A percentile compares a stretch with the other conserved stretches of the same genome.
phyloP scores from a whole-genome alignment of 2,797 vertebrate genomes.

The Peromyscus nudipes region DNA sequence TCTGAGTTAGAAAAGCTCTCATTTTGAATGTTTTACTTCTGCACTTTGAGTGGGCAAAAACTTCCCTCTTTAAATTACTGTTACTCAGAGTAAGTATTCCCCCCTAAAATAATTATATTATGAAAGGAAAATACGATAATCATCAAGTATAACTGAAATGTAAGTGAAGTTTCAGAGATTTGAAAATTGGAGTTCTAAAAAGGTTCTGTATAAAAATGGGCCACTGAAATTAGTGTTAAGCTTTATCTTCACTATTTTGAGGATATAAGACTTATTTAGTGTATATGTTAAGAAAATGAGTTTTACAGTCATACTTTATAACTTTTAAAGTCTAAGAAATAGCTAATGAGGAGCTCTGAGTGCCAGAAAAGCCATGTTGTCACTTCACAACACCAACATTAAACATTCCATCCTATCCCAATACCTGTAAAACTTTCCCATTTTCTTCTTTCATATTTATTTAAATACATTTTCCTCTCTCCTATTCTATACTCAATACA shows the following conservation, averaged over 20 bases:
- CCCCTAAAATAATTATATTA: conserved; percentile 63
- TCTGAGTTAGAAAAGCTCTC: conserved; percentile 61
- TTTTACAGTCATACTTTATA: conserved; percentile 50
- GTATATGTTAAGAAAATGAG: conserved; percentile 50
- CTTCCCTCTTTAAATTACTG: background rate
- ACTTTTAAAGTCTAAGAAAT: conserved; percentile 80
- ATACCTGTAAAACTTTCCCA: conserved; percentile 85
- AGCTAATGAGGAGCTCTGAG: conserved; percentile 79
- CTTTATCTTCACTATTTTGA: conserved; percentile 60
- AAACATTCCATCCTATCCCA: conserved; percentile 83
- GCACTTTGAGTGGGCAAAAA: conserved; percentile 41
- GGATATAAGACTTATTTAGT: conserved; percentile 49
- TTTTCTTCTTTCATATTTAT: conserved; percentile 84
- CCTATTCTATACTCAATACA: conserved; percentile 83
- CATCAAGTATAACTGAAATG: conserved; percentile 53
- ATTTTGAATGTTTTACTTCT: conserved; percentile 46
- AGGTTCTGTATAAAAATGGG: conserved; percentile 37
- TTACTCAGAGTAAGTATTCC: conserved; percentile 54
- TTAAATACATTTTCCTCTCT: conserved; percentile 85
- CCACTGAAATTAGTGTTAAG: conserved; percentile 62
- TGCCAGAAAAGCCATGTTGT: conserved; percentile 81
- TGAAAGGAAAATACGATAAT: conserved; percentile 45
- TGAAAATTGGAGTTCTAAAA: conserved; percentile 66
- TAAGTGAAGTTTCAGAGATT: conserved; percentile 41
- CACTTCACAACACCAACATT: conserved; percentile 75